Evolutionary conservation across 2,797 vertebrate genomes (phyloP).

Genomic region (Etheostoma nigrum): DNA sequence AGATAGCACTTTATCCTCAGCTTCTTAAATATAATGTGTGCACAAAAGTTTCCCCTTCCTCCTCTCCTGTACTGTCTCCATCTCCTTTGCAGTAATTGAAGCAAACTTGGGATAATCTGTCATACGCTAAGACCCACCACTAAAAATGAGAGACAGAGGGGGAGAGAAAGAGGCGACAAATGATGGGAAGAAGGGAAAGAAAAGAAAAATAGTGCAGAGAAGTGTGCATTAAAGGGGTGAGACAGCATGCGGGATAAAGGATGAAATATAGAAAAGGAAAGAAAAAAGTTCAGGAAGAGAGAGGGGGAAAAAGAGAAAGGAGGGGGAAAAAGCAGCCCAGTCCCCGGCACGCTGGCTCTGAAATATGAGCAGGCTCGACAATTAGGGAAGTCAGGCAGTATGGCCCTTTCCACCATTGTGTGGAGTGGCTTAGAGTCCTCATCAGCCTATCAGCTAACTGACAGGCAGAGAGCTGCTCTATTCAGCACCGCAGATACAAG

Average conservation of each 20-base stretch:
- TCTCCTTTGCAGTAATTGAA: conserved; percentile 90
- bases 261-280: conserved; percentile 83
- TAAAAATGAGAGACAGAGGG: conserved; percentile 84
- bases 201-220: conserved; percentile 65
- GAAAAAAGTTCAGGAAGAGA: conserved; percentile 81
- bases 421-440: conserved; percentile 99
- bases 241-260: conserved; percentile 84
- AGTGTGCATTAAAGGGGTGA: conserved; percentile 76
- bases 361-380: conserved; percentile 99
- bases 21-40: conserved; percentile 92
- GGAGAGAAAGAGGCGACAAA: conserved; percentile 64
- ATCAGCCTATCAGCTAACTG: conserved; percentile 99
- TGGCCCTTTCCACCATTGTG: conserved; percentile 98
- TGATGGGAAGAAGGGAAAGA: conserved; percentile 64
- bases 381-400: conserved; percentile 99
- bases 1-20: conserved; percentile 85
- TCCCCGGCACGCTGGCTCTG: conserved; percentile 90
- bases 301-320: conserved; percentile 57
- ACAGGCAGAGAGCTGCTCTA: conserved; percentile 99
- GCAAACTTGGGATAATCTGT: conserved; percentile 98
- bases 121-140: conserved; percentile 95
- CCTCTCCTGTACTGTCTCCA: conserved; percentile 79
- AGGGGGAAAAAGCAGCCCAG: conserved; percentile 75
- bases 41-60: conserved; percentile 86
- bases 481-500: conserved; percentile 99